Evolutionary conservation across 2,888 invertebrate species (phyloP), one percentile per base, ranked within the genome.

Genomic region (Drosophila antonietae): DNA sequence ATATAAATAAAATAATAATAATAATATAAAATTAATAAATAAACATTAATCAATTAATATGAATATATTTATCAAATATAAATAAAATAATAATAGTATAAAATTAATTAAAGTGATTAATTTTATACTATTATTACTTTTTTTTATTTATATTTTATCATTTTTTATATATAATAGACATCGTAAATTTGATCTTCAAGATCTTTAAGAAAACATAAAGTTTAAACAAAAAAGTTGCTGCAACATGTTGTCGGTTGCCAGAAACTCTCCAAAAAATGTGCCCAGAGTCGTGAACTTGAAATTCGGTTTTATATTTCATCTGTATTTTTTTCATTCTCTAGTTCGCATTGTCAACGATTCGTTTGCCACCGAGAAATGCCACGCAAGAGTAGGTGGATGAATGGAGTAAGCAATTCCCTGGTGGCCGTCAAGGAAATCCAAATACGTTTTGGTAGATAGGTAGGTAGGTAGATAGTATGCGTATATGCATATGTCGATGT

Each of bases 371-470:
- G 15, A 44, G 57, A 58, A 20, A 12, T 37, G 58, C 46, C 46
- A 47, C 37, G 47, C 46, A 23, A 33, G 49, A 53, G 67, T 58
- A 49, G 59, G 69, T 72, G 82, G 76, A 64, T 71, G 80, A 66
- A 61, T 61, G n/a, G n/a, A 49, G 49, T n/a, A 33, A 33, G 35
- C 37, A 55, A 75, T 68, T 73, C 83, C 86, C 73, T 12, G 28
- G 80, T 18, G 80, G 80, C 59, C 43, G 53, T 67, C 83, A 83
- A 78, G 62, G 65, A 60, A 87, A 57, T 68, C 61, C 43, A 23
- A 46, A 43, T 70, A 47, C 64, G 46, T 44, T 37, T 43, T 55
- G 52, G 18, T 43, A n/a, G 37, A 15, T 18, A 31, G 41, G 46
- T 28, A 23, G 59, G 44, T 37, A 56, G 43, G 41, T 41, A 18